Base-by-base conservation (phyloP, 2,113 vertebrate species). In the Isichthys henryi region DNA sequence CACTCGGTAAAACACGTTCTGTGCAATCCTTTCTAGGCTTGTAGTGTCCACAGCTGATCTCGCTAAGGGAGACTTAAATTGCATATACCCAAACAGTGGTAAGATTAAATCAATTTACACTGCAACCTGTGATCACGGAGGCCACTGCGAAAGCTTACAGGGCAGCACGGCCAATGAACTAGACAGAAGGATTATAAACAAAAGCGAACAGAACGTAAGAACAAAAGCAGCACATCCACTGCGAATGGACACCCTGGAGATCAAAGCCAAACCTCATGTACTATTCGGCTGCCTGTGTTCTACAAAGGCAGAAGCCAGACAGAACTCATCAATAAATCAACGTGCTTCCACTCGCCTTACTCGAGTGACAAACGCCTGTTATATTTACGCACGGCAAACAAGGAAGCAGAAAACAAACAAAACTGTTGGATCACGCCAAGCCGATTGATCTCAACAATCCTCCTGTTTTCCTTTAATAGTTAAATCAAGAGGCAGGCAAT, bases 321-420 rank as follows among this genome's bases (percentile, higher is more conserved):
- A 52, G 49, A 31, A 52, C 27, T 86, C 84, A 86, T 86, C 46
- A 86, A 86, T 86, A 86, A 86, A 86, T 52, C 84, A 86, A 15
- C 7, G n/a, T 15, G 48, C 46, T 10, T 50, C n/a, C 48, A 86
- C 48, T 52, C 13, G n/a, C 19, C 84, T 27, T 86, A 48, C 84
- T 7, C 1, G 48, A 86, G n/a, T 17, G n/a, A 86, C 84, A 52
- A 86, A 50, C 39, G 46, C 84, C 46, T 27, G 48, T 5, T 23
- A 86, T 27, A 86, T 50, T 86, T 50, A 50, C 5, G 13, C n/a
- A 31, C 1, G 23, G 46, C 83, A 86, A 86, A 86, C 83, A 86
- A n/a, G n/a, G 19, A 2, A 13, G 46, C 19, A 27, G n/a, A 86
- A 50, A 23, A 52, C 84, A 86, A 86, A 86, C 84, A 86, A 49